Base-by-base conservation (phyloP, 2,888 invertebrate species). In the Heliconius hortense region DNA sequence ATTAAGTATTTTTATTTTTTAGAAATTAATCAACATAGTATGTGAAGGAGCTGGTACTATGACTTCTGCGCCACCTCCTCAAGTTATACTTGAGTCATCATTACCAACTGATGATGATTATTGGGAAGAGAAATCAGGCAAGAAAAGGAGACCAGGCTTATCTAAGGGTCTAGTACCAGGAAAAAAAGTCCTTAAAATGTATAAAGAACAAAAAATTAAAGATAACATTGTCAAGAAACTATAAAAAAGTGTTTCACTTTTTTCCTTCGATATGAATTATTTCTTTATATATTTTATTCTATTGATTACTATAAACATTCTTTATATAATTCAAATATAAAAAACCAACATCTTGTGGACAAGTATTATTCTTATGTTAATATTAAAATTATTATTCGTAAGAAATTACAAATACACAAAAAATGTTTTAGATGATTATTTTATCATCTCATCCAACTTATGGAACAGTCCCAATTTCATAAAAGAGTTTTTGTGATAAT, bases 171-270 rank as follows among this genome's bases (percentile, higher is more conserved):
- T 98, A 73, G 94, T 97, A 64, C 98, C 98, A 13, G 96, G 97
- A 31, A 98, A 98, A 86, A 97, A 97, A 91, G 97, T 98, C 15
- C 95, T 98, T 89, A 97, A 97, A 90, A 95, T 95, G 91, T 97
- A 96, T 87, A 95, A 95, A 88, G 95, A 95, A 81, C 95, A 96
- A 85, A 96, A 95, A 90, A 86, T 91, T 79, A 94, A 87, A 86
- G 88, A 92, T 81, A 76, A 80, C 77, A 70, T 64, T 31, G 35
- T 60, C 26, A 71, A 71, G 60, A 62, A 71, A 60, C 31, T 60
- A 24, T 68, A 67, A 35, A 62, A n/a, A 64, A 0, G 21, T 28
- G 4, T 18, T 60, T 39, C 18, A 1, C 21, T 64, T 69, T 77
- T 77, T 35, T 72, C 21, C 7, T 73, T 18, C 0, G 2, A 67